These are phyloP conservation scores for Tetragnatha montana DNA, from an alignment of 2,888 invertebrate species.

Conservation along the genomic window DNA sequence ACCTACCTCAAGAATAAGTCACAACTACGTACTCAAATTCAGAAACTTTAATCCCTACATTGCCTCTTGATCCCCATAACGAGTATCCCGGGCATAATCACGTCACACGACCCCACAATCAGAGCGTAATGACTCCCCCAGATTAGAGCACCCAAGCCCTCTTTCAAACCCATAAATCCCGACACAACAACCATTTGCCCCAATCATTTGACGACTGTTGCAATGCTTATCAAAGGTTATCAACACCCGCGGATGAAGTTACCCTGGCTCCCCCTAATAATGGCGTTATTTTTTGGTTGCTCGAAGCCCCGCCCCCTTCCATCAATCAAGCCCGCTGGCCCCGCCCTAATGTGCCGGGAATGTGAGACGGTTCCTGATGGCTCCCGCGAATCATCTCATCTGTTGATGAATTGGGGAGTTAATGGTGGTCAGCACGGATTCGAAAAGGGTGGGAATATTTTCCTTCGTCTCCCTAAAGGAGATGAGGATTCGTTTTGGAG, in stretches of 20 bases:
- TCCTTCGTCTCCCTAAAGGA: not conserved
- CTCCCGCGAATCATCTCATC: conserved; percentile 27
- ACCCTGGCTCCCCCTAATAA: not conserved
- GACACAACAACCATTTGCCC: not conserved
- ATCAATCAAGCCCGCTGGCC: conserved; percentile 9
- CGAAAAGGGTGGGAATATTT: not conserved
- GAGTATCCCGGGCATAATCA: not conserved
- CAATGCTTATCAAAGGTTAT: conserved; percentile 10
- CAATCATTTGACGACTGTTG: conserved; percentile 10
- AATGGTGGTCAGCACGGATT: not conserved
- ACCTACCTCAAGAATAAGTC: too few relatives aligned
- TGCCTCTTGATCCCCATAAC: not conserved
- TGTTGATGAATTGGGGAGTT: not conserved
- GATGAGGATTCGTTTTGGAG: too few relatives aligned
- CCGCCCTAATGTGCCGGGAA: conserved; percentile 22
- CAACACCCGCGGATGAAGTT: not conserved
- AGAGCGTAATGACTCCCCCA: not conserved
- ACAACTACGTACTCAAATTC: too few relatives aligned
- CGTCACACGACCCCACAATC: not conserved
- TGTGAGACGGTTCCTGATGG: conserved; percentile 8
- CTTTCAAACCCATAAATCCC: not conserved
- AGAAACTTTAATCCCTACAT: too few relatives aligned
- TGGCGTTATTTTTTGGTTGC: not conserved
- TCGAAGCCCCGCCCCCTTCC: not conserved
- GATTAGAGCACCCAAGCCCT: not conserved